Evolutionary conservation across 2,797 vertebrate genomes (phyloP).

Genomic region (Falco naumanni): DNA sequence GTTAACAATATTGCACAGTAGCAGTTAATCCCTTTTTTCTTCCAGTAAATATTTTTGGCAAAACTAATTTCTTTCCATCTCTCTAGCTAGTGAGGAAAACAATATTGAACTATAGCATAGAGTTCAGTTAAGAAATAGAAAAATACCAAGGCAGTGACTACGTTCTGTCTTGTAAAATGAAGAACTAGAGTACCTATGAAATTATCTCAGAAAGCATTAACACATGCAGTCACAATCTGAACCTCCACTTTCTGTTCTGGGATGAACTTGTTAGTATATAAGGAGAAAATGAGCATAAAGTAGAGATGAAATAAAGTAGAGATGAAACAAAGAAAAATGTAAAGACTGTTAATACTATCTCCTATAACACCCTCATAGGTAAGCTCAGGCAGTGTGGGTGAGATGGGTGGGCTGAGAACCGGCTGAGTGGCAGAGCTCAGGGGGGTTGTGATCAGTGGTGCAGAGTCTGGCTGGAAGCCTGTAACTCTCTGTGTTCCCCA

Average conservation of each 20-base stretch:
- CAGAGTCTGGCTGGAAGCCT: no score
- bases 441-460: no score
- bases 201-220: neutral
- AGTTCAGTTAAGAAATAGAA: neutral
- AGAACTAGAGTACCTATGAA: neutral
- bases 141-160: neutral
- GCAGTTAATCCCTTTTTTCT: neutral
- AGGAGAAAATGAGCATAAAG: neutral
- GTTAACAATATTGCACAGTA: neutral
- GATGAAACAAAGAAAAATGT: neutral
- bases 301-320: neutral
- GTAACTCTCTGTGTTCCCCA: no score
- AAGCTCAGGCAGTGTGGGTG: no score
- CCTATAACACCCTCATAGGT: no score
- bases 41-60: neutral
- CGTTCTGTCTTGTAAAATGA: neutral
- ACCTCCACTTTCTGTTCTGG: neutral
- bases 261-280: neutral
- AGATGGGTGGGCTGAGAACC: no score
- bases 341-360: no score
- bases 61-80: neutral
- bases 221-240: neutral
- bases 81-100: neutral
- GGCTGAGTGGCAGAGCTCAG: no score
- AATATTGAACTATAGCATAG: neutral